Base-by-base conservation (phyloP, 2,797 vertebrate genomes). In the Notoglanidium macrostoma region DNA sequence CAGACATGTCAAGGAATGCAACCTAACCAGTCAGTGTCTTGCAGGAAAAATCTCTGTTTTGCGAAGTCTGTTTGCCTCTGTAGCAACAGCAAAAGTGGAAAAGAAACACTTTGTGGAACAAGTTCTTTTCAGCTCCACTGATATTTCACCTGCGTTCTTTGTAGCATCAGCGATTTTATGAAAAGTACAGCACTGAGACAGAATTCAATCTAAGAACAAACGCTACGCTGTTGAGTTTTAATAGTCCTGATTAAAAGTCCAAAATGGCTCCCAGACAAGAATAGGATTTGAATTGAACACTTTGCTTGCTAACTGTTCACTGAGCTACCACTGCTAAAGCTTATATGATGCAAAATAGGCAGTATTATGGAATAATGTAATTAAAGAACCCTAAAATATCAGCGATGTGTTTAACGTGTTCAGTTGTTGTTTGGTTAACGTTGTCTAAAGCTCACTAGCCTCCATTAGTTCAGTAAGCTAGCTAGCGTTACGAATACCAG, bases 1-100 rank as follows among this genome's bases (percentile, higher is more conserved):
- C 93, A 88, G 93, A 91, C 95, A 92, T 57, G 95, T 93, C 89
- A 79, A 91, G 94, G 94, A 96, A 96, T 95, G 94, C 79, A 70
- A 85, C 89, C 87, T 49, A 79, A 44, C 78, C 65, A 80, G 83
- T 12, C 23, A 74, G 51, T 44, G 57, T 79, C 23, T 61, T 0
- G 2, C 6, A 14, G 29, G n/a, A 17, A 72, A 55, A 70, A 61
- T 46, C 76, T 84, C 3, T 26, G 2, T 26, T 29, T 17, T 77
- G 32, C 12, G 4, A 46, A 49, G 76, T 61, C 3, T 40, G 21
- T 77, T 61, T 44, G 11, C 7, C 7, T 61, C 19, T 10, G 8
- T 12, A 73, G 54, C n/a, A 73, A 78, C 54, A 78, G 76, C 5
- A 19, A 44, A 29, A 46, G 10, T 44, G 3, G 3, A 14, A 46